Base-by-base conservation (phyloP, 2,113 vertebrate genomes). In the Craseonycteris thonglongyai region DNA sequence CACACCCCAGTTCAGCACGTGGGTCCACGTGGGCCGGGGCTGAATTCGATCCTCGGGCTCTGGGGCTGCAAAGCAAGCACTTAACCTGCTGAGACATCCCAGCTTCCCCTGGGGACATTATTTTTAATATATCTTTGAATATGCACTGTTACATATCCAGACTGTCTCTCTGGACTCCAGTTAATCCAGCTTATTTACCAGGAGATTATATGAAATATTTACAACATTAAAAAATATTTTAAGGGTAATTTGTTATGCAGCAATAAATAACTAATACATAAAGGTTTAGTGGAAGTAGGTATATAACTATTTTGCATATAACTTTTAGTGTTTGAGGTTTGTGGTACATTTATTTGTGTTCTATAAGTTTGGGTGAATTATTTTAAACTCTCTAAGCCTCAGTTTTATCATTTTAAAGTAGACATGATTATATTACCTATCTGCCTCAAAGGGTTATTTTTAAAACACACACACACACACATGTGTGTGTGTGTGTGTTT, bases 391-490 rank as follows among this genome's bases (percentile, higher is more conserved):
- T 28, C 16, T 54, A 74, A 84, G 45, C 2, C 74, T 80, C 40
- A 83, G 16, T 89, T 87, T 91, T 28, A 82, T 90, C 80, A 40
- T 75, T 42, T 84, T 94, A 72, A 94, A 94, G 75, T 47, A 49
- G 40, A 28, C 21, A 65, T 72, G 83, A 88, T 56, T 51, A 69
- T 47, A 83, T 68, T 24, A 13, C 35, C 56, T 56, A 42, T 71
- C 47, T 87, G 10, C 8, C 69, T 90, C 54, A 71, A 71, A 88
- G 1, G 2, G 14, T 63, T 47, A 76, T 47, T 92, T 74, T 51
- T n/a, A n/a, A n/a, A n/a, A n/a, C n/a, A n/a, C n/a, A n/a, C n/a
- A n/a, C n/a, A n/a, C n/a, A n/a, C n/a, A n/a, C n/a, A n/a, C n/a
- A n/a, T n/a, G n/a, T n/a, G n/a, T 49, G 14, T 49, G 14, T 49